Evolutionary conservation across 2,888 invertebrate species (phyloP), one percentile per base, ranked within the genome.

Genomic region (Acrobeloides nanus): DNA sequence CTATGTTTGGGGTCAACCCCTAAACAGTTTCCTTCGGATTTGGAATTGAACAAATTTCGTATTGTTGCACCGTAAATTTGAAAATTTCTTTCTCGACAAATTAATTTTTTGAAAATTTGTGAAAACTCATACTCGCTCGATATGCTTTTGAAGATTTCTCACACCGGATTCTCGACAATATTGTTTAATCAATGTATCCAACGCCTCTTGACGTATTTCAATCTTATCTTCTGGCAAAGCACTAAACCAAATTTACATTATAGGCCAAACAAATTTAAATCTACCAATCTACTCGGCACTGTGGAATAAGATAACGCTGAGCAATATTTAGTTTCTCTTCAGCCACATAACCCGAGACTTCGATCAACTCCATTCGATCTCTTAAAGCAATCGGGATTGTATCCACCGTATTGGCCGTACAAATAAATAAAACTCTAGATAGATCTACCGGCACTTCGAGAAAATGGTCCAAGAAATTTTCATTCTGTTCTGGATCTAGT

Each of bases 321-420:
- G 27, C 41, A 25, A 46, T 39, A 8, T 46, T 20, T 1, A 26
- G 24, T n/a, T 39, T 39, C 75, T 97, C 95, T 75, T 99, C 92
- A 0, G 93, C 90, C 1, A 97, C 89, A 78, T 99, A 99, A 12
- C 93, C 88, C 0, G 93, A 93, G 82, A 97, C 90, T 72, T 95
- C 89, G 57, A 99, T 97, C 80, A 99, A 85, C 76, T 97, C 97
- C 97, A 99, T 99, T 56, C 97, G 81, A 76, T 97, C 97, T 31
- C 88, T 78, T 32, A 97, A 78, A 1, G 97, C 93, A 73, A 93
- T 95, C 0, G 97, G 93, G 64, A 97, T 95, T 0, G 88, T 87
- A 32, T 95, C 90, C 0, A 85, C 81, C 0, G 90, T 82, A 76
- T 97, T 97, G 8, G 97, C 97, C 0, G 97, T 99, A 75, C 95